Base-by-base conservation (phyloP, 2,113 vertebrate species). In the Xenopus laevis region DNA sequence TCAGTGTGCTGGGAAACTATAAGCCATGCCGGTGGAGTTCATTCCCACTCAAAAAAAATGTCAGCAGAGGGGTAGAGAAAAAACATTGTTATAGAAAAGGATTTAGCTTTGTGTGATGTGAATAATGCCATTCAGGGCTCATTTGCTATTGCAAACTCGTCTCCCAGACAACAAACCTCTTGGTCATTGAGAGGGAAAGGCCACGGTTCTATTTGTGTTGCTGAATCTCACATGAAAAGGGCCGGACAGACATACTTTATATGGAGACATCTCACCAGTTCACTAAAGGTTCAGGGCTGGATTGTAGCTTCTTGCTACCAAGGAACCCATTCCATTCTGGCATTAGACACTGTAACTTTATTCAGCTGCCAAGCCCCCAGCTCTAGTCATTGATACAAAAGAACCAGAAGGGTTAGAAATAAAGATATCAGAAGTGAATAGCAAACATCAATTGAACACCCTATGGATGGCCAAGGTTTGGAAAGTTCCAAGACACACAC, bases 281-380 rank as follows among this genome's bases (percentile, higher is more conserved):
- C 74, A 57, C 58, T 18, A 46, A 18, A 57, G 74, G 74, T 77
- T 77, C 74, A 77, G 20, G 2, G 66, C 47, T 47, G 45, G 45
- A 69, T 68, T 33, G 33, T 44, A 40, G 64, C 33, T 45, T 18
- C 8, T 2, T 16, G 30, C 33, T 17, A 10, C 18, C 2, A 23
- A 74, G 17, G 57, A 60, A 68, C 20, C 57, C 50, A 27, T 27
- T 27, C 23, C 23, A 53, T 69, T 69, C 66, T 68, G 21, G 17
- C n/a, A 17, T 12, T 3, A 50, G 55, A 75, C 65, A 68, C 57
- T 75, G 12, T 65, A 23, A 61, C 57, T 55, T 53, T 69, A 63
- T 76, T 46, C 15, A 21, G 1, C 73, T 69, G 73, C 73, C 73
- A 76, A 76, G 46, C 20, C 33, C 46, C 44, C 17, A 40, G 16